These are phyloP conservation scores for Amblyopsis rosae DNA, from an alignment of 2,113 vertebrate genomes.

Conservation along the genomic window DNA sequence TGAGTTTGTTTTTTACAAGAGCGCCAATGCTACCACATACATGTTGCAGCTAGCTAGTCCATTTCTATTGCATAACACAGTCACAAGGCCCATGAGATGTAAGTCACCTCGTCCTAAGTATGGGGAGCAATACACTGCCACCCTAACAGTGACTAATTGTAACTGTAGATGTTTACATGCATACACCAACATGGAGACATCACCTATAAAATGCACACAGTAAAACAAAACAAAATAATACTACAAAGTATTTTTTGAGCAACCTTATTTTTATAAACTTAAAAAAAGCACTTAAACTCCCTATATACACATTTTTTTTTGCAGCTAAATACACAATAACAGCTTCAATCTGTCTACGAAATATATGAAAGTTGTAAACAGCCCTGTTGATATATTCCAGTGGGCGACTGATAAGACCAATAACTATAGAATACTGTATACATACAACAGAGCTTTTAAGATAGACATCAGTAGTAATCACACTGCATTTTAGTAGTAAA, in stretches of 20 bases:
- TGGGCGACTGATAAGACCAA: conserved; percentile 74
- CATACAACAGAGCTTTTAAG: conserved; percentile 71
- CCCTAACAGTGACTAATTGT: conserved; percentile 68
- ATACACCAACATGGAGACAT: conserved; percentile 65
- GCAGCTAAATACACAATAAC: conserved; percentile 76
- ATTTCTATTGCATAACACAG: conserved; percentile 75
- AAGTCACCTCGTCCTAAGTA: conserved; percentile 69
- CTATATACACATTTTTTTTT: conserved; percentile 78
- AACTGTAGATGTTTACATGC: conserved; percentile 61
- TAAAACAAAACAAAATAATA: conserved; percentile 53
- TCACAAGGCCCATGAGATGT: conserved; percentile 61
- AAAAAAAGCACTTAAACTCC: conserved; percentile 75
- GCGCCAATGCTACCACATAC: conserved; percentile 61
- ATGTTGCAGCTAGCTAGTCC: conserved; percentile 67
- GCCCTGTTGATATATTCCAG: conserved; percentile 74
- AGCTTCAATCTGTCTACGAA: conserved; percentile 76
- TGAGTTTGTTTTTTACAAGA: conserved; percentile 71
- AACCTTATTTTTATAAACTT: conserved; percentile 71
- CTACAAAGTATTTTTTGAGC: conserved; percentile 71
- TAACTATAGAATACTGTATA: conserved; percentile 66
- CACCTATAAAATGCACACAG: conserved; percentile 73
- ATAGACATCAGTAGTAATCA: conserved; percentile 76
- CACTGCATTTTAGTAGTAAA: conserved; percentile 74
- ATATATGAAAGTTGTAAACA: conserved; percentile 76
- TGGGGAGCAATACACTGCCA: conserved; percentile 66